phyloP scores from a whole-genome alignment of 2,888 invertebrate species.

The Seira ritae region DNA sequence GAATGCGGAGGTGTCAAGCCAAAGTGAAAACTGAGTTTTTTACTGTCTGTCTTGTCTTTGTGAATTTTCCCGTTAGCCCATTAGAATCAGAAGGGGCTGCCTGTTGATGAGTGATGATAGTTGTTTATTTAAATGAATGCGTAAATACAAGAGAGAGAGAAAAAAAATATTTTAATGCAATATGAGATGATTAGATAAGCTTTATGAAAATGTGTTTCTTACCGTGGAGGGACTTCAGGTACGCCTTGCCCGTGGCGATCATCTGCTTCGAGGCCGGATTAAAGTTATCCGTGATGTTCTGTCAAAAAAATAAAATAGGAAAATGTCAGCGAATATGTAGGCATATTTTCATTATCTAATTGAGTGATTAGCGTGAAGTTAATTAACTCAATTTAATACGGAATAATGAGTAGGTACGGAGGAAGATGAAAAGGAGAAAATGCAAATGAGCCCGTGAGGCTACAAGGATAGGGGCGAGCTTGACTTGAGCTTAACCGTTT shows the following conservation, averaged over 20 bases:
- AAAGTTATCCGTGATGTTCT: slow-evolving; percentile 97
- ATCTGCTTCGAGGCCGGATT: slow-evolving; percentile 95
- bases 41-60: neutral
- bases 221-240: slow-evolving; percentile 96
- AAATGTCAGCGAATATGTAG: too few species aligned
- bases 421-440: neutral
- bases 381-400: slow-evolving; percentile 16
- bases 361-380: slow-evolving; percentile 18
- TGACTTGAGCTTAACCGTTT: neutral
- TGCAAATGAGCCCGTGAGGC: neutral
- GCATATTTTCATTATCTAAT: too few species aligned
- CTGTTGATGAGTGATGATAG: too few species aligned
- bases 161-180: too few species aligned
- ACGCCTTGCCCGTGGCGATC: slow-evolving; percentile 95
- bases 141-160: too few species aligned
- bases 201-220: slow-evolving; percentile 76
- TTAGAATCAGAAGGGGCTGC: too few species aligned
- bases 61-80: neutral
- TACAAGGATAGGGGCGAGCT: neutral
- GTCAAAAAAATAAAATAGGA: slow-evolving; percentile 73
- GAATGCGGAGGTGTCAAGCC: slow-evolving; percentile 1
- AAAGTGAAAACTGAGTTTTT: slow-evolving; percentile 6
- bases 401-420: neutral
- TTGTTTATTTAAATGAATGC: too few species aligned
- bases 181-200: too few species aligned